Conservation (phyloP, 2,888 invertebrate species). For the Epistrophe grossulariae region DNA sequence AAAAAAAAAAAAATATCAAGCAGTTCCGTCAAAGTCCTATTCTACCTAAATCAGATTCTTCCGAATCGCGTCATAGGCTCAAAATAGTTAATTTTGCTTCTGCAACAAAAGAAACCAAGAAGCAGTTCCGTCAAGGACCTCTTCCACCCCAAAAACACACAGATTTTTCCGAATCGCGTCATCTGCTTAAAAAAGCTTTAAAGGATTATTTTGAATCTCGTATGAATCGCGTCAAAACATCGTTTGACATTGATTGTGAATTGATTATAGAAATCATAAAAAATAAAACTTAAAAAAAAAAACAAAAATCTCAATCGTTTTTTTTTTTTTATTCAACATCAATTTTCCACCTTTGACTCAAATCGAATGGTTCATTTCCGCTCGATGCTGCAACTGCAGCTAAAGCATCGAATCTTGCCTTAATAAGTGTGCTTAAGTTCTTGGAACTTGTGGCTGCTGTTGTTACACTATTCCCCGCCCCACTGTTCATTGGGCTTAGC, state of each 20-base stretch:
- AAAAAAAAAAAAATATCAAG: no score
- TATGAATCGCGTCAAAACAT: background rate
- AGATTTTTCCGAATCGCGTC: no score
- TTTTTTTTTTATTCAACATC: constrained; percentile 13
- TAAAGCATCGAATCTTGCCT: constrained; percentile 77
- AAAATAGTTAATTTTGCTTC: no score
- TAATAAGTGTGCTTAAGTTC: constrained; percentile 74
- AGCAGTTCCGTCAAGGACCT: background rate
- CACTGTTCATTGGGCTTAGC: constrained; percentile 53
- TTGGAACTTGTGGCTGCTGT: constrained; percentile 50
- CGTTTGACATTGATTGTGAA: background rate
- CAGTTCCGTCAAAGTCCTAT: no score
- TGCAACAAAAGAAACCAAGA: no score
- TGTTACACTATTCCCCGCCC: constrained; percentile 44
- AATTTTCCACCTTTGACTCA: constrained; percentile 77
- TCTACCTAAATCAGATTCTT: no score
- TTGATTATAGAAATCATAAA: background rate
- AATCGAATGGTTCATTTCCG: constrained; percentile 77
- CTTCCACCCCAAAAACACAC: background rate
- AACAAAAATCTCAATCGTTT: background rate
- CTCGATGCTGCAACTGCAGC: constrained; percentile 76
- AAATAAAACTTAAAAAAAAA: constrained; percentile 1
- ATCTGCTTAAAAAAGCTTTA: no score
- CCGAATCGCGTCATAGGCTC: no score
- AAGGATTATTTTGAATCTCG: no score